These are phyloP conservation scores for Lypha dubia DNA, from an alignment of 2,888 invertebrate genomes.

Conservation along the genomic window DNA sequence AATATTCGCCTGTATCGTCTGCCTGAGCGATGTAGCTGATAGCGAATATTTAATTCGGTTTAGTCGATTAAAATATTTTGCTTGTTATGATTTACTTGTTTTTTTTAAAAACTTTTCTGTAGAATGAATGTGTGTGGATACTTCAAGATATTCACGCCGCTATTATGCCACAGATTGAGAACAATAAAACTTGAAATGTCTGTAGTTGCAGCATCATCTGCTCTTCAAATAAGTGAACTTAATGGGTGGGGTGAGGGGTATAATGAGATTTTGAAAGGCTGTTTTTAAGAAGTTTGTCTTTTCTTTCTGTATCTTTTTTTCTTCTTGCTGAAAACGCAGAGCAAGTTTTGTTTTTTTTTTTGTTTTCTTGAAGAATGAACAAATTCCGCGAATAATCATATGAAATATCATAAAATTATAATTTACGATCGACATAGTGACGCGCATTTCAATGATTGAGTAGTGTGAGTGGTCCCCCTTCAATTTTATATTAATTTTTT, in stretches of 20 bases:
- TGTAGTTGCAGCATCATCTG: constrained; percentile 10
- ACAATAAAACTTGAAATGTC: constrained; percentile 23
- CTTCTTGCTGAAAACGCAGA: no score
- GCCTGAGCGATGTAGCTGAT: background rate
- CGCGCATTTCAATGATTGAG: constrained; percentile 69
- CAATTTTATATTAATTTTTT: constrained; percentile 7
- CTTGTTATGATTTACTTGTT: constrained; percentile 46
- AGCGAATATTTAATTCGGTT: background rate
- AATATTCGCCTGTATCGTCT: no score
- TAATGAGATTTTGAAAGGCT: constrained; percentile 24
- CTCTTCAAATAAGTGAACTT: background rate
- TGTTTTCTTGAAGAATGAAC: constrained; percentile 16
- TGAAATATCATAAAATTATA: constrained; percentile 72
- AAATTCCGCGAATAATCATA: constrained; percentile 63
- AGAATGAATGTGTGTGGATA: constrained; percentile 48
- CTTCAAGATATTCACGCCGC: constrained; percentile 41
- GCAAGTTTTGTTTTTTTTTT: constrained; percentile 21
- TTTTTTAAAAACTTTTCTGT: background rate
- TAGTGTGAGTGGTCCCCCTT: constrained; percentile 46
- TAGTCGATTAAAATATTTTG: background rate
- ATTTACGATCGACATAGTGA: constrained; percentile 72
- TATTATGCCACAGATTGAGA: constrained; percentile 44
- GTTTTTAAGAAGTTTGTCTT: no score
- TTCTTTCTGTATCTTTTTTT: no score
- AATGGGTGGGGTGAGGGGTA: constrained; percentile 3